Evolutionary conservation across 1,140 invertebrate genomes (phyloP).

Genomic region (Scaptomyza pallida): DNA sequence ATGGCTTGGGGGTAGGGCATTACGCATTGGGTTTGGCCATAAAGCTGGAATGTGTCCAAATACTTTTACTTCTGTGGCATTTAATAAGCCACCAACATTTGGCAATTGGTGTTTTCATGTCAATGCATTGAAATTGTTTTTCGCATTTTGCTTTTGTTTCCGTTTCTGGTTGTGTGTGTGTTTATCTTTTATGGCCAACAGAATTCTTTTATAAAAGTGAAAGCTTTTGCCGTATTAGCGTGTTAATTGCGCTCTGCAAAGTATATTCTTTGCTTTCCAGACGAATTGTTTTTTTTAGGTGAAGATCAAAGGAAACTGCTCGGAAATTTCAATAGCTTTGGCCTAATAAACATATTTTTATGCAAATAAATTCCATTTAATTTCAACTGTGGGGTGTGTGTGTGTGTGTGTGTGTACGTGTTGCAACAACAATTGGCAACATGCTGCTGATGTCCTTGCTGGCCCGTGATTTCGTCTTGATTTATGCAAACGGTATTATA

Average conservation of each 20-base stretch:
- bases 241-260: slow-evolving; percentile 64
- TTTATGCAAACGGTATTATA: slow-evolving; percentile 66
- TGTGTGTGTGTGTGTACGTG: slow-evolving; percentile 19
- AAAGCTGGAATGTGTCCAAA: slow-evolving; percentile 45
- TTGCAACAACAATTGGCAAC: slow-evolving; percentile 55
- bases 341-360: slow-evolving; percentile 68
- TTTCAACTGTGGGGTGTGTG: too few relatives aligned
- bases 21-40: not conserved
- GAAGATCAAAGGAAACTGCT: slow-evolving; percentile 58
- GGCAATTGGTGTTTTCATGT: slow-evolving; percentile 79
- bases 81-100: slow-evolving; percentile 67
- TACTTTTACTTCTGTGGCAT: slow-evolving; percentile 54
- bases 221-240: slow-evolving; percentile 53
- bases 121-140: slow-evolving; percentile 57
- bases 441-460: slow-evolving; percentile 27
- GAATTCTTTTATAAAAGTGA: slow-evolving; percentile 51
- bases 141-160: slow-evolving; percentile 54
- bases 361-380: slow-evolving; percentile 64
- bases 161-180: slow-evolving; percentile 42
- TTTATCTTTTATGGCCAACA: not conserved
- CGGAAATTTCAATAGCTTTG: too few relatives aligned
- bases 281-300: slow-evolving; percentile 29
- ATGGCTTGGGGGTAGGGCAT: not conserved
- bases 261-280: slow-evolving; percentile 16
- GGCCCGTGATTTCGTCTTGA: slow-evolving; percentile 43